Evolutionary conservation across 2,888 invertebrate genomes (phyloP), one percentile per base, ranked within the genome.

Genomic region (Athetis lepigone): DNA sequence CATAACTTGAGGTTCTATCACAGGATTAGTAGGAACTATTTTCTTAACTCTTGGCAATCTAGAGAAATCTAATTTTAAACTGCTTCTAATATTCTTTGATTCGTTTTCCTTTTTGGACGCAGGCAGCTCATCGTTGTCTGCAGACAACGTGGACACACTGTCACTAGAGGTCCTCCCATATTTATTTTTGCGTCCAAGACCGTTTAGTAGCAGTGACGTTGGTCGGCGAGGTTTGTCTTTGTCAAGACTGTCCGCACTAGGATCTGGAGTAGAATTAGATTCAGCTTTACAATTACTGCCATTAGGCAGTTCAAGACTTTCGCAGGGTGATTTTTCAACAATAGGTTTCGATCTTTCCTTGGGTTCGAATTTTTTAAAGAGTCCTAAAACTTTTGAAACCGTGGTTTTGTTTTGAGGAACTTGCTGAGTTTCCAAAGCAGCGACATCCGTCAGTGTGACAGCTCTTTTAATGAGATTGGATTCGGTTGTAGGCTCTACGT

Each of bases 291-390:
- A 75, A 63, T 75, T 85, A 37, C 67, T 68, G 19, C 84, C 81
- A 36, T 66, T 65, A 45, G 70, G 79, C 18, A 78, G 75, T 57
- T 89, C 87, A 45, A 73, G 18, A 60, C 75, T 84, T 77, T 87
- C 86, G 70, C 72, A 85, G 21, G 70, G 77, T 19, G 84, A 80
- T 81, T 90, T 93, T 70, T 92, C 91, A 51, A 86, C 70, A 21
- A 81, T 55, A 7, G 85, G 86, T 82, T 92, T 94, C 13, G 85
- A 62, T 80, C 93, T 93, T 64, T 95, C 93, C 78, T 96, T 95
- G 52, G 97, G 95, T 88, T 97, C 96, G 87, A 96, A 96, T 88
- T 97, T 97, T 77, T 97, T 97, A 79, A 98, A 97, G 3, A 98
- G 91, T 0, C 97, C 97, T 61, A 98, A 90, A 45, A 98, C 97